These are phyloP conservation scores for Ceratothoa steindachneri DNA, from an alignment of 2,888 invertebrate genomes.

Conservation along the genomic window DNA sequence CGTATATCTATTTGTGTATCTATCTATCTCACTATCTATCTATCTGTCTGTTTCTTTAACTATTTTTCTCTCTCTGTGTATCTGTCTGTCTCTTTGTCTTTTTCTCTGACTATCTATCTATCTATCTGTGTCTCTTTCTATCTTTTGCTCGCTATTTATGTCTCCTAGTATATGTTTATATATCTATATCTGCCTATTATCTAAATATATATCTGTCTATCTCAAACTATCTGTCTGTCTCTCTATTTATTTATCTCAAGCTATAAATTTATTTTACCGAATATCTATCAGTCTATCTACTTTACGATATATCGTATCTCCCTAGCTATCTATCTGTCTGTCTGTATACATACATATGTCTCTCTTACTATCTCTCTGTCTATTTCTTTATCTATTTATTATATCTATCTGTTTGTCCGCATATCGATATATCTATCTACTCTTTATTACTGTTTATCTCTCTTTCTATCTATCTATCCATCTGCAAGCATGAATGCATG, in stretches of 20 bases:
- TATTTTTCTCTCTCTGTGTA: background rate
- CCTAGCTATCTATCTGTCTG: background rate
- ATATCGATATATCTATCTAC: no score
- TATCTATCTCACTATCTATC: background rate
- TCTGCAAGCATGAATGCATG: no score
- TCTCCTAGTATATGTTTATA: background rate
- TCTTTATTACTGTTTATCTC: no score
- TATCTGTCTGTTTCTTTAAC: background rate
- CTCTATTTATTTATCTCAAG: no score
- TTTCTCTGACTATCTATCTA: background rate
- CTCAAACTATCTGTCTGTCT: no score
- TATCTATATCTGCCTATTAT: background rate
- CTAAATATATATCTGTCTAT: background rate
- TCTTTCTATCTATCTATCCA: no score
- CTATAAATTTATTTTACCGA: no score
- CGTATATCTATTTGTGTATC: background rate
- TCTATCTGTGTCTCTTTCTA: background rate
- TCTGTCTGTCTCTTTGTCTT: background rate
- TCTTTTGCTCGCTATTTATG: background rate
- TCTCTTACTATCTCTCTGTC: background rate
- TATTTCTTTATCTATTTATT: background rate
- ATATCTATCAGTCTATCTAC: no score
- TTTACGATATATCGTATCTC: no score
- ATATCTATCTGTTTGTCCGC: background rate
- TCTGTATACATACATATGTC: background rate